phyloP scores from a whole-genome alignment of 2,888 invertebrate species.

The Gisinianus flammeolus region DNA sequence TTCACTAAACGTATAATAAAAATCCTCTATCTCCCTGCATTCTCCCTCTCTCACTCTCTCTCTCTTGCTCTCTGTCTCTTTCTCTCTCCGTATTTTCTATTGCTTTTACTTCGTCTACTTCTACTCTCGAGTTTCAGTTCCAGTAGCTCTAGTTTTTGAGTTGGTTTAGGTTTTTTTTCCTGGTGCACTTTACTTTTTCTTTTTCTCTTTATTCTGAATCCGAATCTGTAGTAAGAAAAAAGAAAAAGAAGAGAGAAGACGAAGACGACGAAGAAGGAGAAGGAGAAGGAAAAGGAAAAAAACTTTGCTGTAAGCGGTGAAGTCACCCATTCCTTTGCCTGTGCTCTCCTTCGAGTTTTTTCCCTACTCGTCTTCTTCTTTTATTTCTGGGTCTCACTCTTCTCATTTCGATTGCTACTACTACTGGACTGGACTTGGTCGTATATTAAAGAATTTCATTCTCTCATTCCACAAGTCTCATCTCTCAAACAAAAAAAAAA shows the following conservation, averaged over 20 bases:
- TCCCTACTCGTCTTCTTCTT: not conserved
- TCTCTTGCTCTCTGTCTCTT: not conserved
- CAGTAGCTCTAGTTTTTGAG: not conserved
- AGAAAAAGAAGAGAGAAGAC: not conserved
- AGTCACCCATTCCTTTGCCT: conserved; percentile 25
- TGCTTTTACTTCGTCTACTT: conserved; percentile 7
- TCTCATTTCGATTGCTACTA: not conserved
- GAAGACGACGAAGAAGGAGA: conserved; percentile 14
- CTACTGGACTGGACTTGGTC: not conserved
- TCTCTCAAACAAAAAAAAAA: not conserved
- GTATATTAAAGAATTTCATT: conserved; percentile 12
- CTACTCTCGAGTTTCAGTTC: not conserved
- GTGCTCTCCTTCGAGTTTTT: not conserved
- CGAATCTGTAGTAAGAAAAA: not conserved
- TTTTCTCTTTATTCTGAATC: not conserved
- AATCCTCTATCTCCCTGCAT: conserved; percentile 3
- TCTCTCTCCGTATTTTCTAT: not conserved
- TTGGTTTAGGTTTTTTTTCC: not conserved
- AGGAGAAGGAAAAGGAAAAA: not conserved
- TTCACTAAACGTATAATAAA: conserved; percentile 24
- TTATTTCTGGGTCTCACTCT: not conserved
- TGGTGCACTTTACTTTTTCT: conserved; percentile 3
- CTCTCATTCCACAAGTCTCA: not conserved
- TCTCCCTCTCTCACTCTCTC: not conserved
- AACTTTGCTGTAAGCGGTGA: conserved; percentile 27